Percentiles rank a stretch among this genome's conserved stretches.
These are phyloP conservation scores for Drosophila miranda DNA, from an alignment of 1,140 invertebrate genomes.

Conservation along the genomic window DNA sequence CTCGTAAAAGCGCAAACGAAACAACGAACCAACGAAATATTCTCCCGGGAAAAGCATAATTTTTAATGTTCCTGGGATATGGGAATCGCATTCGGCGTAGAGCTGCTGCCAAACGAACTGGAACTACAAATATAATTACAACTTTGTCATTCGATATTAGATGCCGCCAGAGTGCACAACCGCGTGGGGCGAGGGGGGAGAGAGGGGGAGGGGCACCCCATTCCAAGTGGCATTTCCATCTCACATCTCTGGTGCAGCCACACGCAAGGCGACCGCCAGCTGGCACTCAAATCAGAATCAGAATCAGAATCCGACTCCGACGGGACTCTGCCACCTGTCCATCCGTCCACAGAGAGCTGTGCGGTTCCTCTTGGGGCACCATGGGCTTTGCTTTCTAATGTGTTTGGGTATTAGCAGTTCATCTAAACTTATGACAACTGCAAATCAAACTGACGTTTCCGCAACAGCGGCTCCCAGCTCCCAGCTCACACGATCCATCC, in stretches of 20 bases:
- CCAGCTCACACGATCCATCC: conserved; percentile 10
- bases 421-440: conserved; percentile 80
- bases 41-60: conserved; percentile 67
- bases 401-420: conserved; percentile 79
- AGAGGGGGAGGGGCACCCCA: neutral
- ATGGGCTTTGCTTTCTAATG: conserved; percentile 69
- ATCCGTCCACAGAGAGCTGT: conserved; percentile 16
- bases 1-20: conserved; percentile 43
- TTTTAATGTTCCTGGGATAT: conserved; percentile 44
- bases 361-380: conserved; percentile 5
- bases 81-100: conserved; percentile 15
- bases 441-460: conserved; percentile 80
- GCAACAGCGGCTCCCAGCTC: conserved; percentile 39
- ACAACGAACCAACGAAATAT: conserved; percentile 31
- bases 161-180: conserved; percentile 60
- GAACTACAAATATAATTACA: conserved; percentile 72
- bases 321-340: conserved; percentile 37
- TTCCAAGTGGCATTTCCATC: conserved; percentile 13
- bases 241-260: conserved; percentile 25
- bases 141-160: conserved; percentile 77
- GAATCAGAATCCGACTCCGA: no score
- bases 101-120: conserved; percentile 28
- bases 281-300: conserved; percentile 40
- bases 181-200: neutral
- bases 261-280: conserved; percentile 47